These are phyloP conservation scores for Propithecus coquereli DNA, from an alignment of 2,113 vertebrate genomes.

Conservation along the genomic window DNA sequence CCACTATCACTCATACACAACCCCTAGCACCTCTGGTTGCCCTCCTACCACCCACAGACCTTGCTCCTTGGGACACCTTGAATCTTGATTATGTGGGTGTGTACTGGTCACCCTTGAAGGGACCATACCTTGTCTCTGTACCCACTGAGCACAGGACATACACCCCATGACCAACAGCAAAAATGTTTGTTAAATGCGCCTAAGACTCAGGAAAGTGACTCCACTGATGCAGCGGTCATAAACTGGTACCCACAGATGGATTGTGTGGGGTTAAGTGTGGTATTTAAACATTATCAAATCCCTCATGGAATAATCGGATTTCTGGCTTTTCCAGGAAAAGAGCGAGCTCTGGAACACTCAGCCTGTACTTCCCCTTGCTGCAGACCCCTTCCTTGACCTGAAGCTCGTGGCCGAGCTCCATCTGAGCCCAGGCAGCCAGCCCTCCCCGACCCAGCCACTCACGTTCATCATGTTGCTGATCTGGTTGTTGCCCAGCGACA, in stretches of 20 bases:
- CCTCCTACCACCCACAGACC: neutral
- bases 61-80: neutral
- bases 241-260: neutral
- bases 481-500: slow-evolving; percentile 90
- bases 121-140: neutral
- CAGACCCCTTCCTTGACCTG: no score
- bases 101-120: neutral
- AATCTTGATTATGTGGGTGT: neutral
- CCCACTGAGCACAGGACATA: neutral
- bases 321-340: neutral
- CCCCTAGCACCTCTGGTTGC: neutral
- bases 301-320: neutral
- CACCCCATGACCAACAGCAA: neutral
- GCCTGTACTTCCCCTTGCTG: neutral
- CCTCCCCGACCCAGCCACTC: slow-evolving; percentile 63
- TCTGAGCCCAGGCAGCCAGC: no score
- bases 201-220: neutral
- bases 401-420: no score
- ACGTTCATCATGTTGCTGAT: slow-evolving; percentile 87
- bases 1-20: neutral
- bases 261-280: neutral
- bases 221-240: neutral
- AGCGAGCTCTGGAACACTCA: neutral
- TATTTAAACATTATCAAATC: neutral
- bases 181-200: neutral